Base-by-base conservation (phyloP, 2,113 vertebrate species). In the Albula glossodonta region DNA sequence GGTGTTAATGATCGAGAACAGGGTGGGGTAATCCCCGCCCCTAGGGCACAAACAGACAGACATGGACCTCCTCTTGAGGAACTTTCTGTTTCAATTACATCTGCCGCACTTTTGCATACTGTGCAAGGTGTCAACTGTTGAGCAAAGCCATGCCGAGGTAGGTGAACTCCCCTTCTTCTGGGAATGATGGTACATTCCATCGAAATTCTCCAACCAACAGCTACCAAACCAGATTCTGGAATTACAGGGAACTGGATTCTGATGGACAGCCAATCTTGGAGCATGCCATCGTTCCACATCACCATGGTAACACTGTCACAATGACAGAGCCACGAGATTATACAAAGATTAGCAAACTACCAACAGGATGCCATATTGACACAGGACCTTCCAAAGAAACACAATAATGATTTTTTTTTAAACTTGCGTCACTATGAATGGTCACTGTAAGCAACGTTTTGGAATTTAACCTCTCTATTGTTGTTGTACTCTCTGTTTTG, bases 171-270 rank as follows among this genome's bases (percentile, higher is more conserved):
- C 89, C 9, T 22, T 88, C 25, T 19, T 49, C 80, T 88, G 90
- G 90, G 88, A 87, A 80, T 81, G 74, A 53, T 22, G 88, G 90
- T 91, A 84, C 82, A 90, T 92, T 91, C 91, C 89, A 88, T 80
- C 48, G 88, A 81, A 53, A 80, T 25, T 80, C 85, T 82, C 82
- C 81, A 56, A 51, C 19, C 22, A 9, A 7, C 13, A 49, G 41
- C 66, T 81, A 25, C 78, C 13, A 51, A 81, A 74, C 22, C 3
- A 80, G 52, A 57, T 48, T 66, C 48, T 12, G 17, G 78, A 63
- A 81, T 48, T 4, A 4, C 50, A 80, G 11, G 63, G 13, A 17
- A 70, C 8, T 5, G 25, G n/a, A 74, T 56, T 56, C 53, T 56
- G 12, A 7, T 31, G 10, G 70, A 5, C n/a, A n/a, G 63, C 19